Conservation (phyloP, 1,140 invertebrate species). For the Bombus ignitus region DNA sequence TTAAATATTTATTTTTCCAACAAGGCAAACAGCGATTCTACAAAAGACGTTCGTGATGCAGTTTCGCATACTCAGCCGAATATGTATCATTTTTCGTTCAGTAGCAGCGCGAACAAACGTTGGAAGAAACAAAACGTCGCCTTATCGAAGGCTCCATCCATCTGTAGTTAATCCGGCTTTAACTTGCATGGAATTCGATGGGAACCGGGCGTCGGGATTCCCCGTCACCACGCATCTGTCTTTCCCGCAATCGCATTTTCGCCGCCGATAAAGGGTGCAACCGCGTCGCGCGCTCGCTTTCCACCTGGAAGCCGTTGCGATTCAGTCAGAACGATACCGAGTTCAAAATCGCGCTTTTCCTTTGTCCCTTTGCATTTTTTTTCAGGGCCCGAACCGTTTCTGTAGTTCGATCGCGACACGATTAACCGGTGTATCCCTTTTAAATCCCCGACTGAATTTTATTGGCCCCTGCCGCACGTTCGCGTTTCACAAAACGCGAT, state of each 20-base stretch:
- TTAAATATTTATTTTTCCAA: too few species aligned
- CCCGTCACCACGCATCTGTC: background rate
- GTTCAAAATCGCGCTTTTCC: background rate
- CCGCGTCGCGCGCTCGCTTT: background rate
- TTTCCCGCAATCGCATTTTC: constrained; percentile 47
- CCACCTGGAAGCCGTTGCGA: too few species aligned
- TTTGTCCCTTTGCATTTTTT: background rate
- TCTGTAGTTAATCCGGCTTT: constrained; percentile 49
- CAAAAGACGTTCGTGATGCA: background rate
- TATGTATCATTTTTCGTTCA: background rate
- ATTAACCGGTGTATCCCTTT: constrained; percentile 4
- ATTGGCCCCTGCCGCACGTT: constrained; percentile 21
- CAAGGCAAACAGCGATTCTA: too few species aligned
- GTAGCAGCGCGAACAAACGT: background rate
- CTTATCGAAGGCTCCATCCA: constrained; percentile 46
- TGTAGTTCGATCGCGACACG: constrained; percentile 23
- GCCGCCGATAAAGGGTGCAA: constrained; percentile 2
- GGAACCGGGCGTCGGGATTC: constrained; percentile 7
- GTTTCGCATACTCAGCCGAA: background rate
- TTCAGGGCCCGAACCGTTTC: background rate
- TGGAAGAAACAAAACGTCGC: constrained; percentile 29
- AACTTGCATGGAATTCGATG: constrained; percentile 44
- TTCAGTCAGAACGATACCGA: background rate
- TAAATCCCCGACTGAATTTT: constrained; percentile 29
- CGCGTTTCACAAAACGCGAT: constrained; percentile 50